Evolutionary conservation across 53 echinoderm and acorn worm species (phyloP).

Genomic region (Echinometra lucunter): DNA sequence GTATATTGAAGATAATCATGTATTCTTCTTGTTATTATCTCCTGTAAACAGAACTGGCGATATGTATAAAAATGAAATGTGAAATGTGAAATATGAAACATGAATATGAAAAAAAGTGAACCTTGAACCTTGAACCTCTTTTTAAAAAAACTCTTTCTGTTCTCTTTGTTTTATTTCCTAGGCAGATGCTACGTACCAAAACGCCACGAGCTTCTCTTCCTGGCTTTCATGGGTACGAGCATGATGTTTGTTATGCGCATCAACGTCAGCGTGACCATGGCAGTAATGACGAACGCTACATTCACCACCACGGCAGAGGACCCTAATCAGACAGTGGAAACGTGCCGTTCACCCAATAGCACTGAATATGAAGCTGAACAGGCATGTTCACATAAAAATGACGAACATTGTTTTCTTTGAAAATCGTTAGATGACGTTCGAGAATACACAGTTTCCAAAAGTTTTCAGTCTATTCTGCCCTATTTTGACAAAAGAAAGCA

Average conservation of each 20-base stretch:
- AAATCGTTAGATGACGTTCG: background rate
- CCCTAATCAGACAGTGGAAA: constrained; percentile 7
- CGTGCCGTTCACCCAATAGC: constrained; percentile 4
- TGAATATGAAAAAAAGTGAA: no score
- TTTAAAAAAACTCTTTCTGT: no score
- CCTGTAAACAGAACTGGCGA: no score
- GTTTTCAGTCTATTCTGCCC: background rate
- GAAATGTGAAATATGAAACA: no score
- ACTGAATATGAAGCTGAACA: background rate
- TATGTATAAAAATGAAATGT: no score
- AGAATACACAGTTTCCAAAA: background rate
- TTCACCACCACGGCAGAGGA: constrained; percentile 8
- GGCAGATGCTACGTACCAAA: constrained; percentile 52
- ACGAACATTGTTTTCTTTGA: background rate
- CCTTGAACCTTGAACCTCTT: no score
- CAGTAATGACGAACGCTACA: constrained; percentile 61
- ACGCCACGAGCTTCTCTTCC: constrained; percentile 39
- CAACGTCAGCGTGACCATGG: constrained; percentile 53
- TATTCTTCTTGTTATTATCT: no score
- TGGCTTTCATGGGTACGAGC: background rate
- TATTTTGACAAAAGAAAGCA: no score
- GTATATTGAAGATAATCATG: no score
- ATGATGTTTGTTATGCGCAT: constrained; percentile 33
- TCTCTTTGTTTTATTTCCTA: background rate
- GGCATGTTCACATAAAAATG: constrained; percentile 3